phyloP scores from a whole-genome alignment of 2,797 vertebrate genomes.

The Mus caroli region DNA sequence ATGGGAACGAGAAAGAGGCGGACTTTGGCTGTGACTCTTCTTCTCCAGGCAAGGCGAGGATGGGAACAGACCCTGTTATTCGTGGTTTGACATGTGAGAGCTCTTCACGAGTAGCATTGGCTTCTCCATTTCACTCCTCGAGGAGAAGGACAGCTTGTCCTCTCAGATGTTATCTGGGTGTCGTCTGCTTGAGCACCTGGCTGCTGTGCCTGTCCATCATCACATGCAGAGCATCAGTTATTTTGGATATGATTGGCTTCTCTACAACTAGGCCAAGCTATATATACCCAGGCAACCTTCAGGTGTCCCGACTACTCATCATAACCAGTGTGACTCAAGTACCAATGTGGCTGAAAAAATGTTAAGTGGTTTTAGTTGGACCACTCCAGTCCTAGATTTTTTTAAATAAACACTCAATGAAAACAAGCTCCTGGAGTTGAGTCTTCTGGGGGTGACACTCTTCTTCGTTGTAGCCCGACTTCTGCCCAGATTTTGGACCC shows the following conservation, averaged over 20 bases:
- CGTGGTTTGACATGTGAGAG: not conserved
- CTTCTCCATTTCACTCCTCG: not conserved
- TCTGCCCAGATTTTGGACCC: not conserved
- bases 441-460: not conserved
- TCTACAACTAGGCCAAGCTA: not conserved
- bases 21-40: not conserved
- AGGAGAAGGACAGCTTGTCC: not conserved
- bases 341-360: not conserved
- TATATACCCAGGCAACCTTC: not conserved
- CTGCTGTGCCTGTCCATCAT: not conserved
- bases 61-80: not conserved
- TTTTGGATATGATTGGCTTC: not conserved
- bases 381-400: not conserved
- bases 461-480: not conserved
- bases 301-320: not conserved
- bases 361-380: not conserved
- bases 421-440: not conserved
- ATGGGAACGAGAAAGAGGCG: not conserved
- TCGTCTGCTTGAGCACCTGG: not conserved
- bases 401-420: not conserved
- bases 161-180: not conserved
- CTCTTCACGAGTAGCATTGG: not conserved
- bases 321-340: constrained; percentile 13
- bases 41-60: not conserved
- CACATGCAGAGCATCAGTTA: not conserved